Evolutionary conservation across 2,797 vertebrate genomes (phyloP), one percentile per base, ranked within the genome.

Genomic region (Notoglanidium macrostoma): DNA sequence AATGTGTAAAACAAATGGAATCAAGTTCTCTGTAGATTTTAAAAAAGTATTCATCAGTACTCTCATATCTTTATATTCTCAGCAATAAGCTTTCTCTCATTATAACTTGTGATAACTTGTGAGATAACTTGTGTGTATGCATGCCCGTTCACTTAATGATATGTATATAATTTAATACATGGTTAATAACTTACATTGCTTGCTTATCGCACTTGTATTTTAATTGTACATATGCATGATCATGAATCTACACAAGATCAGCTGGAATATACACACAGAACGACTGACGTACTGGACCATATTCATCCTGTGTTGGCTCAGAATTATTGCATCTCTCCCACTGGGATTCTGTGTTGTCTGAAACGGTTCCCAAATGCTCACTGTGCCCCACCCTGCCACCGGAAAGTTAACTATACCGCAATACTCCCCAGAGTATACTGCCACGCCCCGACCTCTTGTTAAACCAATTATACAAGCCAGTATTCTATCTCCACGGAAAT

Each of bases 381-480:
- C 86, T 78, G 68, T 68, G 59, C 84, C 76, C 79, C 83, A 67
- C 86, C 89, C 85, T 61, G 84, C 84, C 83, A 68, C 87, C 83
- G 83, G 46, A 89, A 88, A 84, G 59, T 90, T 86, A 90, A 89
- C 83, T 54, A 57, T 89, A 87, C 87, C 88, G 85, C 89, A 61
- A 44, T 67, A 46, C 19, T 86, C 91, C 80, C 89, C 26, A 10
- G 85, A 78, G 88, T 85, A 5, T 29, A 23, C 26, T 29, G 84
- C 84, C 88, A 88, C 81, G 35, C 91, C 90, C 77, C 61, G 74
- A 74, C 83, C 84, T 86, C 89, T 91, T 73, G 61, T 89, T 91
- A 91, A 89, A 86, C 91, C 85, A 92, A 90, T 92, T 90, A 92
- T 87, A 80, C 83, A n/a, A 54, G 19, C 17, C 67, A 84, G 81